phyloP scores from a whole-genome alignment of 2,113 vertebrate genomes.

The Elaphurus davidianus region DNA sequence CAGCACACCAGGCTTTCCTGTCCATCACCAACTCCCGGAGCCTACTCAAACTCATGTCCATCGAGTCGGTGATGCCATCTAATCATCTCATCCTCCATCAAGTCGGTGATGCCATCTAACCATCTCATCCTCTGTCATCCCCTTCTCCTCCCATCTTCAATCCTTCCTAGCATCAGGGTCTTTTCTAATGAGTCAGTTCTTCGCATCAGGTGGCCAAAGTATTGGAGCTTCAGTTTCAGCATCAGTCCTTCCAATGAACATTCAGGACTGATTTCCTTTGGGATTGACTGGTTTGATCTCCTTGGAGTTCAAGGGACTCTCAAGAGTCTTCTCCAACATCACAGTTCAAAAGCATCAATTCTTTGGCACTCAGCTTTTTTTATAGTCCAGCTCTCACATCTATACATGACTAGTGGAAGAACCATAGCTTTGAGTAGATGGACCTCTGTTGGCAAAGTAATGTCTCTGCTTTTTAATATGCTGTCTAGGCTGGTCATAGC shows the following conservation, averaged over 20 bases:
- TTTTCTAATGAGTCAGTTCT: background rate
- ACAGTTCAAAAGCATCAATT: background rate
- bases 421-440: background rate
- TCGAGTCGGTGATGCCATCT: background rate
- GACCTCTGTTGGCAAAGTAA: background rate
- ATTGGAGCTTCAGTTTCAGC: background rate
- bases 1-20: background rate
- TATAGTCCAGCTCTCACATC: background rate
- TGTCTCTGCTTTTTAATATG: background rate
- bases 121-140: background rate
- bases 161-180: background rate
- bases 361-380: background rate
- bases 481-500: background rate
- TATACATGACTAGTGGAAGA: background rate
- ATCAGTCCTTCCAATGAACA: background rate
- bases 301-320: background rate
- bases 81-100: no score
- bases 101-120: background rate
- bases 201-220: background rate
- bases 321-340: background rate
- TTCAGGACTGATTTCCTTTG: background rate
- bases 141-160: background rate
- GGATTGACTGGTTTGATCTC: background rate
- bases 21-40: background rate
- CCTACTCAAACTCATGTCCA: background rate